Evolutionary conservation across 2,888 invertebrate species (phyloP), one percentile per base, ranked within the genome.

Genomic region (Junonia oenone): DNA sequence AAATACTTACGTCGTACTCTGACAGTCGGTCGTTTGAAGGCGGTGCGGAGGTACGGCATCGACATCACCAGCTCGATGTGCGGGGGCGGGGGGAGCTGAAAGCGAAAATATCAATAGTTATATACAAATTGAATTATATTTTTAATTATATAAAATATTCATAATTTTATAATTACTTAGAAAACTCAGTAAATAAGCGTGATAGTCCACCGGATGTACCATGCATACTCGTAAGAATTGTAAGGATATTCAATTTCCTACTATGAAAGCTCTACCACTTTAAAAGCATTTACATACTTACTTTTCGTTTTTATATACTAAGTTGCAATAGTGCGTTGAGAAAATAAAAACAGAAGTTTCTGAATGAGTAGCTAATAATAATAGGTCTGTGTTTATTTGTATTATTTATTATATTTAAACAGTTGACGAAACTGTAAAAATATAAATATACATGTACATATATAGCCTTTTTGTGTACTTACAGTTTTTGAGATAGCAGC

Each of bases 401-500:
- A 22, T 22, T 22, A 22, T 22, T 22, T 22, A 22, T 22, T 22
- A 22, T 22, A 22, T 22, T 22, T 3, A n/a, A n/a, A n/a, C n/a
- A n/a, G n/a, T n/a, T n/a, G n/a, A n/a, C n/a, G n/a, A n/a, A n/a
- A n/a, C n/a, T n/a, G n/a, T n/a, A n/a, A n/a, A n/a, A n/a, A n/a
- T n/a, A n/a, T n/a, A n/a, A n/a, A n/a, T n/a, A n/a, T n/a, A n/a
- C n/a, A n/a, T n/a, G n/a, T n/a, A n/a, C n/a, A n/a, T n/a, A n/a
- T n/a, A n/a, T n/a, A n/a, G n/a, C 26, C 26, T 26, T 3, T 26
- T 37, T 1, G 9, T n/a, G n/a, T 50, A 91, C 94, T 93, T 87
- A 95, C 94, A 79, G 95, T 95, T 87, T 94, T 95, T 65, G 94
- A 93, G 69, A 95, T 95, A 52, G 95, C 95, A 54, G 93, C 92